phyloP scores from a whole-genome alignment of 2,797 vertebrate species.

The Antennarius maculatus region DNA sequence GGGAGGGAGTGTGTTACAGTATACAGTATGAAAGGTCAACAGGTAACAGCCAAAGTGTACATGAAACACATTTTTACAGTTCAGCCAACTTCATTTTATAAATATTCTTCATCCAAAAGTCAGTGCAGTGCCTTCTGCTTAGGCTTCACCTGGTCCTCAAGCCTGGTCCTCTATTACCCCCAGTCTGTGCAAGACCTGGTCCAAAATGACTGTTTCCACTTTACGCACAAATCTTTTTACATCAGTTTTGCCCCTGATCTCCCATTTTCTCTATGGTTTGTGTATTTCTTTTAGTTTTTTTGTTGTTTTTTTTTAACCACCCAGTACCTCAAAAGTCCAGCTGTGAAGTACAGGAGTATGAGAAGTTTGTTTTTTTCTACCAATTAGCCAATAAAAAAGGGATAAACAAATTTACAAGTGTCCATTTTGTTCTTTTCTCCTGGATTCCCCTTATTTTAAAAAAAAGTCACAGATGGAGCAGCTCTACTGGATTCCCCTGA shows the following conservation, averaged over 20 bases:
- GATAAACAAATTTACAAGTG: conserved; percentile 77
- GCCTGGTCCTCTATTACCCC: conserved; percentile 48
- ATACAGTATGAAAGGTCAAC: conserved; percentile 54
- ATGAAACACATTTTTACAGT: conserved; percentile 78
- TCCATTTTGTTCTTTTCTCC: conserved; percentile 67
- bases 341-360: conserved; percentile 88
- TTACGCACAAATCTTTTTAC: conserved; percentile 69
- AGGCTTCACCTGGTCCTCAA: conserved; percentile 68
- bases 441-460: conserved; percentile 72
- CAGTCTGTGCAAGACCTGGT: conserved; percentile 75
- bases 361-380: conserved; percentile 69
- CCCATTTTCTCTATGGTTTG: conserved; percentile 42
- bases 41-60: conserved; percentile 72
- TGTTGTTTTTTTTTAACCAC: conserved; percentile 65
- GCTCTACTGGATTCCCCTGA: conserved; percentile 92
- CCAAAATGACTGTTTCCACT: conserved; percentile 63
- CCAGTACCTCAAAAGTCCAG: conserved; percentile 88
- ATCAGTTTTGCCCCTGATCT: conserved; percentile 62
- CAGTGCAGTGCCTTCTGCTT: conserved; percentile 83
- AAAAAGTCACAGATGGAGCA: conserved; percentile 57
- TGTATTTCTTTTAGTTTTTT: conserved; percentile 30
- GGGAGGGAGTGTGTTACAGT: conserved; percentile 56
- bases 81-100: conserved; percentile 82
- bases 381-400: conserved; percentile 81
- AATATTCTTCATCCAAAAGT: conserved; percentile 87